phyloP scores from a whole-genome alignment of 2,113 vertebrate species.

The cattle (Bos taurus) region ARS-UCD2.0 NC_037338.1:88447501-88448000 shows the following conservation, averaged over 20 bases:
- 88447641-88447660: neutral
- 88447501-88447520: neutral
- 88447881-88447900: accelerated
- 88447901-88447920: neutral
- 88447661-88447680: neutral
- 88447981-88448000: neutral
- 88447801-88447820: neutral
- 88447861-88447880: neutral
- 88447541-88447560: too few relatives aligned
- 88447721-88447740: neutral
- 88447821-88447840: neutral
- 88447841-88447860: neutral
- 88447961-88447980: neutral
- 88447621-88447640: accelerated
- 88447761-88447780: neutral
- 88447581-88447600: neutral
- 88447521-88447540: neutral
- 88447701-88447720: neutral
- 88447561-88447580: accelerated
- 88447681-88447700: neutral
- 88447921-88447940: neutral
- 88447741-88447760: neutral
- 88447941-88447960: neutral
- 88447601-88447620: neutral
- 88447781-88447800: neutral